A percentile compares a stretch with the other conserved stretches of the same genome.
phyloP scores from a whole-genome alignment of 1,140 invertebrate species.

The Cotesia glomerata region DNA sequence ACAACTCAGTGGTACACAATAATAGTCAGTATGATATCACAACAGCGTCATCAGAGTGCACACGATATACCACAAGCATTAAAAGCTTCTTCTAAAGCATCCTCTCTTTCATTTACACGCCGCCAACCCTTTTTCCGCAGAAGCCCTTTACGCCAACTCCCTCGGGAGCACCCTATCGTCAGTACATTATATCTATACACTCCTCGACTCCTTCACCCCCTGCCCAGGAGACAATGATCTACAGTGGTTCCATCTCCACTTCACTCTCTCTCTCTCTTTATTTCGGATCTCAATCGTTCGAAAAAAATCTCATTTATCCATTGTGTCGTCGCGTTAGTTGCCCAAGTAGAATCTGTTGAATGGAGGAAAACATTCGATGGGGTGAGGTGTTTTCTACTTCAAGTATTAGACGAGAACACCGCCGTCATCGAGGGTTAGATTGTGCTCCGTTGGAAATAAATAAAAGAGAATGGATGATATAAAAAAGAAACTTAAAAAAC shows the following conservation, averaged over 20 bases:
- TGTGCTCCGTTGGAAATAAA: background rate
- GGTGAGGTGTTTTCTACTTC: constrained; percentile 17
- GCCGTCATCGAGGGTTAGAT: background rate
- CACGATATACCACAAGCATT: constrained; percentile 22
- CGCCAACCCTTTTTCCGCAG: constrained; percentile 25
- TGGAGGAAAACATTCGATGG: constrained; percentile 12
- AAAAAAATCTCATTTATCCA: constrained; percentile 63
- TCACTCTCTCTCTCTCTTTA: constrained; percentile 32
- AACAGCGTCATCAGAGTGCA: background rate
- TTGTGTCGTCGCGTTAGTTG: constrained; percentile 51
- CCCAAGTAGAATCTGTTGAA: constrained; percentile 3
- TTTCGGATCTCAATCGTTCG: constrained; percentile 58
- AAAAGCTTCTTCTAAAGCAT: constrained; percentile 16
- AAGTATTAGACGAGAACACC: constrained; percentile 1
- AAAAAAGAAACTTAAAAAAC: no score
- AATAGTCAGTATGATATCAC: background rate
- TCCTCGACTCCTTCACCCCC: constrained; percentile 22
- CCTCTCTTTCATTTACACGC: constrained; percentile 10
- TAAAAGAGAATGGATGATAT: no score
- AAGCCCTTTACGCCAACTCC: constrained; percentile 18
- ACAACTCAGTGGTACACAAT: background rate
- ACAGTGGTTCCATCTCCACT: constrained; percentile 29
- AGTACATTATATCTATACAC: constrained; percentile 47
- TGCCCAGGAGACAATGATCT: constrained; percentile 55
- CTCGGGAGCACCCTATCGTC: constrained; percentile 59